Percentiles rank a stretch among this genome's conserved stretches.
Conservation (phyloP, 2,888 invertebrate species). For the Eupithecia centaureata region DNA sequence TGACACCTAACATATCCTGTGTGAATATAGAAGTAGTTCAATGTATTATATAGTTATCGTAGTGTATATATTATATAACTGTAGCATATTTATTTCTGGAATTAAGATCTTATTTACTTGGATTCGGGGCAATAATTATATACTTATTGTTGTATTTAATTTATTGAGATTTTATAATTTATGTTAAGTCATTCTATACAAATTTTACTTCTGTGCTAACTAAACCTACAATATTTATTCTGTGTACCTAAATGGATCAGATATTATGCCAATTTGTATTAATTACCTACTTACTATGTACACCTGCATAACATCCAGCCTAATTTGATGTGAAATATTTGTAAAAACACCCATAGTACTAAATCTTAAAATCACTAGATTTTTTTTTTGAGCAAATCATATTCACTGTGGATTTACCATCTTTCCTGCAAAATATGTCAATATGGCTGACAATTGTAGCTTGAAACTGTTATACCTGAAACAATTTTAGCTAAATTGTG, state of each 20-base stretch:
- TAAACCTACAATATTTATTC: neutral
- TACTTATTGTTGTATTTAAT: slow-evolving; percentile 70
- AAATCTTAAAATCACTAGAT: too few species aligned
- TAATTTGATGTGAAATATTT: too few species aligned
- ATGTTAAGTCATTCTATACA: slow-evolving; percentile 22
- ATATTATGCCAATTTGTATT: neutral
- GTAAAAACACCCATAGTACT: too few species aligned
- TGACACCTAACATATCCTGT: slow-evolving; percentile 76
- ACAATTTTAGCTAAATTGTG: too few species aligned
- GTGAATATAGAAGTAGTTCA: slow-evolving; percentile 75
- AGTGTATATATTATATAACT: slow-evolving; percentile 71
- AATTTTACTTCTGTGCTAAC: slow-evolving; percentile 28
- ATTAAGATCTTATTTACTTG: slow-evolving; percentile 45
- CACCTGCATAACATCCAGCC: too few species aligned
- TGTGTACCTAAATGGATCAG: neutral
- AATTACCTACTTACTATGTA: too few species aligned
- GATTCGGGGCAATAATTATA: slow-evolving; percentile 75
- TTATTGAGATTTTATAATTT: slow-evolving; percentile 66
- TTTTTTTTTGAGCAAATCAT: too few species aligned
- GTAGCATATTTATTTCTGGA: slow-evolving; percentile 57
- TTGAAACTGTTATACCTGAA: too few species aligned
- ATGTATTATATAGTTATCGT: slow-evolving; percentile 77
- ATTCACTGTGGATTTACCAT: too few species aligned
- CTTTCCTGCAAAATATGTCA: too few species aligned
- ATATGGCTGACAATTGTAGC: too few species aligned